Base-by-base conservation (phyloP, 2,888 invertebrate species). In the Aricia artaxerxes region DNA sequence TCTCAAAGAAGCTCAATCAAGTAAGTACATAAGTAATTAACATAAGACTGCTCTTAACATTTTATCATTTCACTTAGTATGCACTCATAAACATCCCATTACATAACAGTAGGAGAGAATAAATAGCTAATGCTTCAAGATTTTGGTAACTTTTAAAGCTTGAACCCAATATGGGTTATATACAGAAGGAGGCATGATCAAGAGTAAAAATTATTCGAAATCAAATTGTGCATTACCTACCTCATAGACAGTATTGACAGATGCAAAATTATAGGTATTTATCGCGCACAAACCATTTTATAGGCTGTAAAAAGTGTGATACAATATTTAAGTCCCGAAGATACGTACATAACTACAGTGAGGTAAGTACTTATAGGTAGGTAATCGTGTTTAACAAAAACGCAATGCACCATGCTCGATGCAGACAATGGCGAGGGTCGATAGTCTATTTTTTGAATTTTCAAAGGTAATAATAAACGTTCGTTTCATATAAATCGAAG, bases 391-490 rank as follows among this genome's bases (percentile, higher is more conserved):
- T 35, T 31, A 69, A 83, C 87, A 88, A 85, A 90, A 93, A 93
- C 94, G 94, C 94, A 94, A 93, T 94, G 94, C 94, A 94, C 92
- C 94, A 94, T 93, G 93, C 94, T 94, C 91, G 93, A 93, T 92
- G 92, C 92, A 94, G 93, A 93, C 94, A 94, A 94, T 94, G 93
- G 94, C 94, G 94, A 93, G 93, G 92, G 93, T 93, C 93, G 92
- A 91, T 92, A 91, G 87, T 90, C 85, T 86, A 88, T 88, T 87
- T 87, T 81, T 83, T 86, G 31, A 49, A 81, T 81, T 79, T 81
- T 78, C 40, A 73, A 79, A 24, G 9, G n/a, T 24, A 24, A 24
- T 57, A 38, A 7, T 11, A 64, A 77, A 31, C 73, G 40, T 77
- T 7, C 61, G 31, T 75, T 75, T 79, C 13, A 31, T 49, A 78